Base-by-base conservation (phyloP, 2,888 invertebrate genomes). In the Hemaris fuciformis region DNA sequence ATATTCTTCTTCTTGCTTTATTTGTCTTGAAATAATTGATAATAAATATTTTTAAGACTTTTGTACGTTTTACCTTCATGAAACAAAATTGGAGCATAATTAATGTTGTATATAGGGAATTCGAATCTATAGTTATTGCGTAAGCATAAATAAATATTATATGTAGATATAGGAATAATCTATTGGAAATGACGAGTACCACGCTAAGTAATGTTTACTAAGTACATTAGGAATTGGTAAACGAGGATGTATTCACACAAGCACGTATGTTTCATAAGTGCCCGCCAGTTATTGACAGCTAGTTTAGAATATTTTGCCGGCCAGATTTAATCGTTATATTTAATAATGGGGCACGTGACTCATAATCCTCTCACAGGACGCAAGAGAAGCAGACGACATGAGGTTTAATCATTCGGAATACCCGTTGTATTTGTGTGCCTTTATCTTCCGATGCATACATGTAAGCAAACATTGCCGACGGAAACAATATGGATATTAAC, bases 381-480 rank as follows among this genome's bases (percentile, higher is more conserved):
- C 62, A 38, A 56, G 66, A 25, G 57, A 53, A 38, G 64, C n/a
- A n/a, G 65, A 67, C 46, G 48, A 62, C 58, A n/a, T 65, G 64
- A 58, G 42, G 63, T 63, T 64, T 59, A 38, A 38, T 38, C 34
- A 67, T 65, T n/a, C 64, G 63, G 59, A n/a, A 68, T 64, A 73
- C 64, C 62, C 62, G 62, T 62, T 65, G 53, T 72, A 70, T 76
- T 73, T 70, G 63, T 68, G 60, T 70, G 68, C 66, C 64, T 65
- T 46, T 62, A 63, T 60, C 61, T 73, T 67, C 68, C 72, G 68
- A 65, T 34, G 46, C 41, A 62, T 64, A 27, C 57, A 34, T 46
- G 60, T 68, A 67, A 72, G 64, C 63, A 79, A 75, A 75, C 73
- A 73, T 6, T 38, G 20, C 15, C 27, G 59, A 53, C 27, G 25